phyloP scores from a whole-genome alignment of 2,797 vertebrate species.

The Schizopygopsis pylzovi region DNA sequence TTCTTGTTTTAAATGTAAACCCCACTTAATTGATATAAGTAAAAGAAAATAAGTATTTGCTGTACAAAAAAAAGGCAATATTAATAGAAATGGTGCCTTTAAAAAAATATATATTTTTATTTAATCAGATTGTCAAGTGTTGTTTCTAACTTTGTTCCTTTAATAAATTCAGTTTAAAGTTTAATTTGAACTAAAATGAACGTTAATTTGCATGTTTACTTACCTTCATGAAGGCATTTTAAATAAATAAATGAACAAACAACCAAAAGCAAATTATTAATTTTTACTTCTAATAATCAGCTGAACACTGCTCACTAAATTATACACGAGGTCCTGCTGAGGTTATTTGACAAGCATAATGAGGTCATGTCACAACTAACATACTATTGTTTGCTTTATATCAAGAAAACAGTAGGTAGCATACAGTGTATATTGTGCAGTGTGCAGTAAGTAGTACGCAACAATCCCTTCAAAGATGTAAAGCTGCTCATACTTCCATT shows the following conservation, averaged over 20 bases:
- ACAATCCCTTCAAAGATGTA: background rate
- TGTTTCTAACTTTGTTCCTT: background rate
- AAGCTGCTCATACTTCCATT: slow-evolving; percentile 19
- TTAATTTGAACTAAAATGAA: background rate
- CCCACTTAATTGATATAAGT: background rate
- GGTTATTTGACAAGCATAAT: background rate
- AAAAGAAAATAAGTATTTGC: too few species aligned
- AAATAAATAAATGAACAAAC: too few species aligned
- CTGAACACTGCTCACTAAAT: background rate
- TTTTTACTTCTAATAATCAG: background rate
- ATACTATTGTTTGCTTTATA: background rate
- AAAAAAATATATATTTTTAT: background rate
- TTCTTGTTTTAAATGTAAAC: background rate
- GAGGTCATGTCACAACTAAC: background rate
- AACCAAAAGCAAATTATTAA: background rate
- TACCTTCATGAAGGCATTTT: background rate
- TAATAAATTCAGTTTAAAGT: too few species aligned
- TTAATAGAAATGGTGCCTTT: background rate
- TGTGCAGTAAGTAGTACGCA: background rate
- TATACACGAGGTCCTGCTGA: background rate
- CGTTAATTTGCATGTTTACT: background rate
- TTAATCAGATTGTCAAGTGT: background rate
- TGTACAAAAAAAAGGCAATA: too few species aligned
- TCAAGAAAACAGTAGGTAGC: background rate
- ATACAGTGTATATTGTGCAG: background rate